These are phyloP conservation scores for Homarus gammarus DNA, from an alignment of 2,888 invertebrate species.

Conservation along the genomic window DNA sequence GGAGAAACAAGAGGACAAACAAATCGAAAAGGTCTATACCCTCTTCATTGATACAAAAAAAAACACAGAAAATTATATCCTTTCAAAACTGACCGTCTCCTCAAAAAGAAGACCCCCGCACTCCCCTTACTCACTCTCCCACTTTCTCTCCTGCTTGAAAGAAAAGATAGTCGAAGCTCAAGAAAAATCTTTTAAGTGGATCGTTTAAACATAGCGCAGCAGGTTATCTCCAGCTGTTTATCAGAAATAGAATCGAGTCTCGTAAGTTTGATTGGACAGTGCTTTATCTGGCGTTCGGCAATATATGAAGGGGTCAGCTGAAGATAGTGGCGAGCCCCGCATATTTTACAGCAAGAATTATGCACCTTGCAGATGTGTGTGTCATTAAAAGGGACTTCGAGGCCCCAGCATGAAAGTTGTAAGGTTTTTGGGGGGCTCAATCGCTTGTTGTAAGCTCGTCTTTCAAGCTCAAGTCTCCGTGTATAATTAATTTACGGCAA, in stretches of 20 bases:
- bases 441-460: no score
- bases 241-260: constrained; percentile 49
- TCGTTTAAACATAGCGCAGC: neutral
- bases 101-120: neutral
- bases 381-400: no score
- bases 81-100: neutral
- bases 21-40: neutral
- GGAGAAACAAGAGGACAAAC: no score
- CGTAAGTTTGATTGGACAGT: constrained; percentile 50
- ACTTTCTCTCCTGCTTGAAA: neutral
- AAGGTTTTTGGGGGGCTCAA: no score
- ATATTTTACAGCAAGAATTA: neutral
- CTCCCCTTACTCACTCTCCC: neutral
- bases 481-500: no score
- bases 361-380: no score
- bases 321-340: neutral
- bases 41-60: neutral
- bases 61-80: neutral
- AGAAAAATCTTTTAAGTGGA: neutral
- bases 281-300: constrained; percentile 39
- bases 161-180: neutral
- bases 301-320: constrained; percentile 2
- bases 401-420: no score
- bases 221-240: constrained; percentile 32
- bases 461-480: no score